Evolutionary conservation across 2,888 invertebrate genomes (phyloP), one percentile per base, ranked within the genome.

Genomic region (Octodonta nipae): DNA sequence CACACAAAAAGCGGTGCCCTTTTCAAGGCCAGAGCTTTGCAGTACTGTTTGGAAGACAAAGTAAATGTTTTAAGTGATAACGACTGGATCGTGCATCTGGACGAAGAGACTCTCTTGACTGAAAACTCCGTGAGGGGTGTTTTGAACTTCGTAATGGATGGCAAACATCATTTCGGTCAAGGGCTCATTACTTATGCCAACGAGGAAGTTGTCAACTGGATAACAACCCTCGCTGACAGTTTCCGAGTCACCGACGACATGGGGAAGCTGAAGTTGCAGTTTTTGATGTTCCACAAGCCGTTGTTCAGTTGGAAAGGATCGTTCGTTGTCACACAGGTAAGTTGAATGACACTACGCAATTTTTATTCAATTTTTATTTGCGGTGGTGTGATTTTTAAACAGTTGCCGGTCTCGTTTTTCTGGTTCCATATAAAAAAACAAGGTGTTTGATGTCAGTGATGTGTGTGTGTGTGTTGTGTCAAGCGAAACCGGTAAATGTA

Each of bases 281-380:
- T 95, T 56, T 80, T 81, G 51, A 67, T 86, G 61, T 92, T 95
- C 60, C 91, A 93, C 59, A 87, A 85, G 57, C 93, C 95, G 11
- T 67, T 92, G 34, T 92, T 95, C 62, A 91, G 92, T 60, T 93
- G 93, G 92, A 95, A 95, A 65, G 95, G 95, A 38, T 93, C 93
- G 26, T 95, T 85, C 64, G 93, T 95, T 43, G 92, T 95, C 6
- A 91, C 92, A 41, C 89, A 91, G 78, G 88, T 88, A 59, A 64
- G 60, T 36, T 31, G 13, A n/a, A n/a, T n/a, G n/a, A n/a, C n/a
- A n/a, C n/a, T n/a, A n/a, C n/a, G n/a, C n/a, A n/a, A n/a, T n/a
- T n/a, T n/a, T n/a, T n/a, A n/a, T n/a, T n/a, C n/a, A n/a, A n/a
- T n/a, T n/a, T n/a, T n/a, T n/a, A n/a, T n/a, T n/a, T n/a, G n/a